These are phyloP conservation scores for Drosophila nigrodunni DNA, from an alignment of 1,140 invertebrate genomes.

Conservation along the genomic window DNA sequence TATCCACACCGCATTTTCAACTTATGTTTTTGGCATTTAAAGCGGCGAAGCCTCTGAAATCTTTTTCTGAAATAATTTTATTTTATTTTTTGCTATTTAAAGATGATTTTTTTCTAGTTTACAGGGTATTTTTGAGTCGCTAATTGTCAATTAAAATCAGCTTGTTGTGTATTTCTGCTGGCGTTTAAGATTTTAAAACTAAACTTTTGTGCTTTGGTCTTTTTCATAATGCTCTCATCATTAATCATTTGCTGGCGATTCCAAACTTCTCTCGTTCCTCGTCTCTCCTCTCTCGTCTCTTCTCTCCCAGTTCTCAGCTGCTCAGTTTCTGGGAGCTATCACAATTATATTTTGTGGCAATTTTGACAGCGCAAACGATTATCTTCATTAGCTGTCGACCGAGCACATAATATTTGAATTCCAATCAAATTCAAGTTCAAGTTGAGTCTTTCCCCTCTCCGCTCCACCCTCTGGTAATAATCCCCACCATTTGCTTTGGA, in stretches of 20 bases:
- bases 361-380: conserved; percentile 77
- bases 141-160: neutral
- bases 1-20: no score
- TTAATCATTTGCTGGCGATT: conserved; percentile 70
- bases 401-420: conserved; percentile 23
- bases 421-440: conserved; percentile 67
- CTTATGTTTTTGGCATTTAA: no score
- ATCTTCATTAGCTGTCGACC: conserved; percentile 65
- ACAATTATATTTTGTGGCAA: conserved; percentile 76
- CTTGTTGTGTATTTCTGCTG: conserved; percentile 2
- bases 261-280: conserved; percentile 2
- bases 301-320: neutral
- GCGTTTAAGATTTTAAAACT: conserved; percentile 19
- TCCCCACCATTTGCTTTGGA: conserved; percentile 5
- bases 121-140: conserved; percentile 3
- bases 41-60: no score
- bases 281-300: neutral
- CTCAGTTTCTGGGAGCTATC: conserved; percentile 26
- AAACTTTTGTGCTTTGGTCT: conserved; percentile 43
- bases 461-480: neutral
- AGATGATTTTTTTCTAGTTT: no score
- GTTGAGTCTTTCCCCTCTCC: conserved; percentile 17
- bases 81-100: no score
- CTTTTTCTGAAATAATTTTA: no score
- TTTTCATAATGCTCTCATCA: conserved; percentile 76